Conservation (phyloP, 2,113 vertebrate species). For the Zootoca vivipara region DNA sequence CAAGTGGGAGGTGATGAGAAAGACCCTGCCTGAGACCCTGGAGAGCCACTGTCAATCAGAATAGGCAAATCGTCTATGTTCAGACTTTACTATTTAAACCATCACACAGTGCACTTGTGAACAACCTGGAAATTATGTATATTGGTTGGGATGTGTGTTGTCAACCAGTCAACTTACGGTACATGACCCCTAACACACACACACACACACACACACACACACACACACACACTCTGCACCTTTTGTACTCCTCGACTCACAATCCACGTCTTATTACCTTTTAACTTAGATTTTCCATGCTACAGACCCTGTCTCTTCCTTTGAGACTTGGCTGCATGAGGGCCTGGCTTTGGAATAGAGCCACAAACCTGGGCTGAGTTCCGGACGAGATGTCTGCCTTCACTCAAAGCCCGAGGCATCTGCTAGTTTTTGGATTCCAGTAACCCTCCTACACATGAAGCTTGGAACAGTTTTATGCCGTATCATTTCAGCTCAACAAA, state of each 20-base stretch:
- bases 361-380: not conserved
- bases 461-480: not conserved
- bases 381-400: not conserved
- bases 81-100: no score
- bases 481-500: not conserved
- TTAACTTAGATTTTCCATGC: not conserved
- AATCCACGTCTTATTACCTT: not conserved
- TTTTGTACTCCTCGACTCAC: not conserved
- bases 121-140: no score
- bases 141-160: no score
- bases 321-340: not conserved
- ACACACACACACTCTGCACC: not conserved
- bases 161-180: no score
- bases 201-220: no score
- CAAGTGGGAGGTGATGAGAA: not conserved
- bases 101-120: no score
- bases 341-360: not conserved
- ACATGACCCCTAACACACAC: no score
- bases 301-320: not conserved
- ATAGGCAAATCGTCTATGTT: no score
- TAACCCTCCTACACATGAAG: not conserved
- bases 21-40: not conserved
- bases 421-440: not conserved
- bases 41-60: not conserved
- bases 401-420: not conserved